Base-by-base conservation (phyloP, 2,888 invertebrate species). In the Torymus texanus region DNA sequence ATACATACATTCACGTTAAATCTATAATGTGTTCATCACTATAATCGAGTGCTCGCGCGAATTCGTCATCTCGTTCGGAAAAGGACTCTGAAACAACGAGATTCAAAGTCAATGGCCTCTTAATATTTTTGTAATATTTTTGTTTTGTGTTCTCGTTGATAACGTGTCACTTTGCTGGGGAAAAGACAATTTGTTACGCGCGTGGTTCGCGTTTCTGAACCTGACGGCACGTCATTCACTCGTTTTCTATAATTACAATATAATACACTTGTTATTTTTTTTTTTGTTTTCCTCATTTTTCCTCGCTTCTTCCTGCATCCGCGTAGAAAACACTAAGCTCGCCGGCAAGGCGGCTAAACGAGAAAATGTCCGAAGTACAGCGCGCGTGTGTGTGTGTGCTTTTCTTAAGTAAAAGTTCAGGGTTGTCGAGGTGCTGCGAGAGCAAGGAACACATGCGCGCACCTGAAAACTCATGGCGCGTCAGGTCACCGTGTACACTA, bases 401-500 rank as follows among this genome's bases (percentile, higher is more conserved):
- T 56, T 66, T n/a, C 50, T 66, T 68, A 56, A 51, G 50, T 67
- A 58, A 21, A 21, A 21, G 18, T 29, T 65, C 29, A 76, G 56
- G 66, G 41, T 70, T 59, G 66, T 16, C 5, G 41, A 24, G 51
- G 75, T 62, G 56, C 14, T 53, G 61, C 73, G 75, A 53, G 51
- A 58, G 75, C 50, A 21, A 18, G 41, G 50, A 41, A 16, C 18
- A 61, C 1, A 8, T 1, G 53, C 62, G 56, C 53, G 21, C 21
- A 16, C 13, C 24, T 10, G 5, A 29, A 63, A 59, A 77, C 62
- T 85, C 80, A 79, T 83, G 41, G 41, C 81, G 77, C 80, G 83
- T 87, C 85, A 85, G 84, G 72, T 80, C 78, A 75, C 79, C 71
- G 82, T 82, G 70, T 70, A 29, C 59, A 51, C 77, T 53, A 72